Evolutionary conservation across 1,140 invertebrate species (phyloP), one percentile per base, ranked within the genome.

Genomic region (Sitodiplosis mosellana): DNA sequence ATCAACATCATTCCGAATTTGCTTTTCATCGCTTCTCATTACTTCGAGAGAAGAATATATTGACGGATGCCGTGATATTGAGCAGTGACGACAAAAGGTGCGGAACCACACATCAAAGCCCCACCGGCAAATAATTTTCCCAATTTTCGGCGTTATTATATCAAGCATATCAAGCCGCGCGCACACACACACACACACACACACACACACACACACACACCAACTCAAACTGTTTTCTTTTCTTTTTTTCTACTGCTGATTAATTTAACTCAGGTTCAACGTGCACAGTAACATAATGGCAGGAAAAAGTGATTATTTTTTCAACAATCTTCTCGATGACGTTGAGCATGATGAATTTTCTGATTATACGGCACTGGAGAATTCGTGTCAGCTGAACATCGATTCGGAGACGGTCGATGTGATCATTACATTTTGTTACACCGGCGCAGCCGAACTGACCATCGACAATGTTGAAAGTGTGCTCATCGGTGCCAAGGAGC

Each of bases 11-110:
- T 15, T 36, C 12, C 36, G 18, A 36, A 47, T 7, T 33, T 19
- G 33, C 18, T 34, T 46, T n/a, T 33, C 19, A 46, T 48, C 45
- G 40, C 4, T 38, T 27, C 18, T 48, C 43, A 21, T 46, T 42
- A 47, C 34, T 20, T 8, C 46, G 19, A 36, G 33, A 8, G 22
- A 40, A 18, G 14, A 40, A 18, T 18, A 5, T 40, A n/a, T 18
- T 40, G 17, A 40, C 37, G 37, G 37, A 40, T 18, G 14, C 17
- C 17, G 37, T 40, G 14, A n/a, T 40, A 15, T 15, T 40, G 14
- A 40, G 37, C 17, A 40, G 17, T 40, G 37, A 40, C 12, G 37
- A 40, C 14, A 40, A 40, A 40, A 40, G 37, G 37, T 40, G 17
- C 17, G 6, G 3, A 12, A 15, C 37, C 4, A n/a, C 4, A 18